phyloP scores from a whole-genome alignment of 2,113 vertebrate species.

The Brachypodius melanocephalos region DNA sequence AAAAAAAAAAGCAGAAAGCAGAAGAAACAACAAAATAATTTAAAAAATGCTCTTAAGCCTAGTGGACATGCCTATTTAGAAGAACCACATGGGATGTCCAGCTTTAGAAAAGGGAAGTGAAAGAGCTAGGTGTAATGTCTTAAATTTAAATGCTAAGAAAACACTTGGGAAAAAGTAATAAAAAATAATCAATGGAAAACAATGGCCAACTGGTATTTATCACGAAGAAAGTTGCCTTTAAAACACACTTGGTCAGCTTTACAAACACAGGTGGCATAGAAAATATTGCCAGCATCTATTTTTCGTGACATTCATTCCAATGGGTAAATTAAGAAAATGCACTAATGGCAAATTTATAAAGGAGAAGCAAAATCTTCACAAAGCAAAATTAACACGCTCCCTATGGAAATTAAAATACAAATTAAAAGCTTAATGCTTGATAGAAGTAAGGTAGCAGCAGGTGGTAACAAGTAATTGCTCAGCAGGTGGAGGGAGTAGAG shows the following conservation, averaged over 20 bases:
- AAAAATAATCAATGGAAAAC: not conserved
- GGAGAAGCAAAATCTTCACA: not conserved
- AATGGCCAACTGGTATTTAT: not conserved
- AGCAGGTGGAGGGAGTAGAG: not conserved
- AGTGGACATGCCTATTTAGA: not conserved
- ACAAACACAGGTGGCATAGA: not conserved
- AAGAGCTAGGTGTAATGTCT: not conserved
- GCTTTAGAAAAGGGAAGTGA: not conserved
- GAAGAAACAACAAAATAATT: not conserved
- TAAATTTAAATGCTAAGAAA: not conserved
- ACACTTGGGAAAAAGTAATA: not conserved
- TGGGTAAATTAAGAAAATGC: not conserved
- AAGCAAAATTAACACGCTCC: not conserved
- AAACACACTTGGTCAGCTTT: not conserved
- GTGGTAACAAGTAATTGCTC: not conserved
- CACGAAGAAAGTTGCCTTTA: not conserved
- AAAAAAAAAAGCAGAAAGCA: not conserved
- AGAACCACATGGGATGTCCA: not conserved
- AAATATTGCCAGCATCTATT: not conserved
- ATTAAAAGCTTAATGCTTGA: not conserved
- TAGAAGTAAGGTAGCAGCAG: not conserved
- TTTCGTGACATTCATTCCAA: not conserved
- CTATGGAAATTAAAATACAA: not conserved
- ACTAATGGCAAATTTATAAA: not conserved
- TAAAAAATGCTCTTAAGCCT: not conserved